Conservation (phyloP, 2,888 invertebrate genomes). For the Napeogenes inachia region DNA sequence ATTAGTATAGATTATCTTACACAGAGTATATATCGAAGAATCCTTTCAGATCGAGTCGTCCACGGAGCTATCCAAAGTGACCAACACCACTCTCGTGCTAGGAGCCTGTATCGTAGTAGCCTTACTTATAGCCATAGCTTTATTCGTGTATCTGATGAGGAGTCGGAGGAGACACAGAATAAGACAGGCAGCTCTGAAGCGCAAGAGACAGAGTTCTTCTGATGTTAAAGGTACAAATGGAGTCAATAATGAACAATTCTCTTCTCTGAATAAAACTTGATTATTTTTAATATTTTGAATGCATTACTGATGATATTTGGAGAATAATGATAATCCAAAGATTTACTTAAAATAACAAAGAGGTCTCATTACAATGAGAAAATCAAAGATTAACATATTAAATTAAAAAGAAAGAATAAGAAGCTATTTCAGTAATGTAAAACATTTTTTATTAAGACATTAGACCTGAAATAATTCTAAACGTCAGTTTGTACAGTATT, state of each 20-base stretch:
- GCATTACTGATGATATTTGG: neutral
- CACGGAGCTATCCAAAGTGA: conserved; percentile 40
- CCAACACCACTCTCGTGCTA: conserved; percentile 51
- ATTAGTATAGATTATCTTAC: too few relatives aligned
- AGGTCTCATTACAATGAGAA: too few relatives aligned
- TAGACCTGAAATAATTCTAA: too few relatives aligned
- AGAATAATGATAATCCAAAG: neutral
- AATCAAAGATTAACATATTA: too few relatives aligned
- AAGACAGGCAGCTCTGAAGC: conserved; percentile 50
- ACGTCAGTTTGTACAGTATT: too few relatives aligned
- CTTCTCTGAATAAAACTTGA: conserved; percentile 57
- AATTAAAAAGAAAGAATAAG: too few relatives aligned
- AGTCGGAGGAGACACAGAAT: conserved; percentile 52
- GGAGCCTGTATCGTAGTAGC: conserved; percentile 51
- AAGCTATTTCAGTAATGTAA: too few relatives aligned
- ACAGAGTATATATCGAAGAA: too few relatives aligned
- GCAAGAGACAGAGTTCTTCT: conserved; percentile 56
- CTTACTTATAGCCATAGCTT: conserved; percentile 51
- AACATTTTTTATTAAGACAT: too few relatives aligned
- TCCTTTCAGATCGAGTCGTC: conserved; percentile 53
- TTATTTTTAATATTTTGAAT: neutral
- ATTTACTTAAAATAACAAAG: neutral
- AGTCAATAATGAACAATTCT: conserved; percentile 54
- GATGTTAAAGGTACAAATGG: conserved; percentile 54
- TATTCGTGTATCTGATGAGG: conserved; percentile 57